Conservation (phyloP, 2,888 invertebrate genomes). For the Limnephilus lunatus region DNA sequence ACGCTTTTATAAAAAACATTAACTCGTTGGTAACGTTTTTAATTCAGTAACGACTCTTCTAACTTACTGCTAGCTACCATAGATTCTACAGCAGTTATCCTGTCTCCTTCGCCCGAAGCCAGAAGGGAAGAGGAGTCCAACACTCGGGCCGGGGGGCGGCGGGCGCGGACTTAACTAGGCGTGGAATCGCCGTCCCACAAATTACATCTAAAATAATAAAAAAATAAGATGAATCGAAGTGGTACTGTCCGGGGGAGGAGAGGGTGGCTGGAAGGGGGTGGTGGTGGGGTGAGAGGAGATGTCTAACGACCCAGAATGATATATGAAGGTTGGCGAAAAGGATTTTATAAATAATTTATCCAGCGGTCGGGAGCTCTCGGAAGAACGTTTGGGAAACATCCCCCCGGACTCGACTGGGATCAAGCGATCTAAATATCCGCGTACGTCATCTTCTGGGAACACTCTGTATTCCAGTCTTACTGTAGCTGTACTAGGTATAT, state of each 20-base stretch:
- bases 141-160: neutral
- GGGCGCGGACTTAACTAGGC: conserved; percentile 38
- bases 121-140: too few species aligned
- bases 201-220: conserved; percentile 46
- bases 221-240: conserved; percentile 43
- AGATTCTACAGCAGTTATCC: neutral
- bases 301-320: conserved; percentile 54
- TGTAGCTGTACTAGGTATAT: neutral
- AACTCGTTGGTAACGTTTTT: neutral
- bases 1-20: neutral
- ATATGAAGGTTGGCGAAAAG: conserved; percentile 53
- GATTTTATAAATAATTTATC: conserved; percentile 57
- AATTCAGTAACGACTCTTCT: neutral
- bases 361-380: conserved; percentile 45
- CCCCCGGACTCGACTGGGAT: neutral
- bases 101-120: neutral
- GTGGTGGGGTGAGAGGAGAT: neutral
- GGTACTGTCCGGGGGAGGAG: neutral
- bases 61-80: neutral
- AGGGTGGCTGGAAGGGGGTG: neutral
- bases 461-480: neutral
- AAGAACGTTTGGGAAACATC: neutral
- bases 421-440: conserved; percentile 2
- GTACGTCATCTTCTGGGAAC: conserved; percentile 2
- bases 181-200: conserved; percentile 47